A percentile compares a stretch with the other conserved stretches of the same genome.
Evolutionary conservation across 2,888 invertebrate genomes (phyloP).

Genomic region (Pristionchus fissidentatus): DNA sequence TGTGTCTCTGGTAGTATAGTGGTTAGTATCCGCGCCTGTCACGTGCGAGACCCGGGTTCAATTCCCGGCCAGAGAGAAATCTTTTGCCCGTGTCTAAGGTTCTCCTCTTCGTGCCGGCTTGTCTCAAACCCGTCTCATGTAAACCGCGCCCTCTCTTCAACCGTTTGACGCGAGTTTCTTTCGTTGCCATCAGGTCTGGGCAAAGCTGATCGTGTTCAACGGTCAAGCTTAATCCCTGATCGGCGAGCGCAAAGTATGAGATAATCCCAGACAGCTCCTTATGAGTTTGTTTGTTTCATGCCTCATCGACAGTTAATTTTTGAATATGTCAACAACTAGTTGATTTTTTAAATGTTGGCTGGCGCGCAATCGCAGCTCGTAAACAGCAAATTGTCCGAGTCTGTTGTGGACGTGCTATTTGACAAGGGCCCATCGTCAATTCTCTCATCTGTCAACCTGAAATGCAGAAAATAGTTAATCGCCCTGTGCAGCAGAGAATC

Average conservation of each 20-base stretch:
- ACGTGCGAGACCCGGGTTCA: constrained; percentile 80
- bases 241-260: constrained; percentile 16
- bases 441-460: not conserved
- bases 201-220: not conserved
- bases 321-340: too few relatives aligned
- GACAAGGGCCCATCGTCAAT: constrained; percentile 20
- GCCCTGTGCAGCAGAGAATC: constrained; percentile 19
- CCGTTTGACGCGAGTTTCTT: too few relatives aligned
- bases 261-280: constrained; percentile 5
- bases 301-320: not conserved
- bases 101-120: not conserved
- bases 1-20: constrained; percentile 77
- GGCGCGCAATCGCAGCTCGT: not conserved
- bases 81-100: not conserved
- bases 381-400: constrained; percentile 20
- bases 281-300: constrained; percentile 38
- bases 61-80: constrained; percentile 79
- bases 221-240: constrained; percentile 16
- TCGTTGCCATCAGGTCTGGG: not conserved
- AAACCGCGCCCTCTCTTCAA: not conserved
- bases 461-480: not conserved
- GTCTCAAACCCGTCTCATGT: not conserved
- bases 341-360: too few relatives aligned
- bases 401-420: constrained; percentile 11
- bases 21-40: constrained; percentile 80